Evolutionary conservation across 2,113 vertebrate species (phyloP).

Genomic region (Platycercus adscitus): DNA sequence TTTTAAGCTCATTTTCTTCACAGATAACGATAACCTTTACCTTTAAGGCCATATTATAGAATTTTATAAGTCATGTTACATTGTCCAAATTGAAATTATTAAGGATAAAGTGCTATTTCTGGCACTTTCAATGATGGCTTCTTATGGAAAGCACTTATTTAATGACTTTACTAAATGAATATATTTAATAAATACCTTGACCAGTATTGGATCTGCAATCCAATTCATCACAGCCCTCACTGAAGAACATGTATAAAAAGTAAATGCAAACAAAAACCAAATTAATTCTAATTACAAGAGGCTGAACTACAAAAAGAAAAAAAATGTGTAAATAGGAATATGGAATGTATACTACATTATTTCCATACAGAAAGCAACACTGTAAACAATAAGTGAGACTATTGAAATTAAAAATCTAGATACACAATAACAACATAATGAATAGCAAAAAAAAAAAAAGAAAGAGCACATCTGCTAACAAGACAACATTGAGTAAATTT

Average conservation of each 20-base stretch:
- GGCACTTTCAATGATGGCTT: background rate
- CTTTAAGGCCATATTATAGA: background rate
- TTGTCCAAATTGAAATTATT: background rate
- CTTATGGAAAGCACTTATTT: background rate
- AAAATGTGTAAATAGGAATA: background rate
- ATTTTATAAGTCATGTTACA: background rate
- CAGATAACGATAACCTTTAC: background rate
- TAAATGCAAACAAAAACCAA: background rate
- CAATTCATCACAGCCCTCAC: background rate
- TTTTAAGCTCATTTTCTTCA: background rate
- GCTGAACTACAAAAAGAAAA: background rate
- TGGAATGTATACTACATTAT: background rate
- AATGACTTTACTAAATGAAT: background rate
- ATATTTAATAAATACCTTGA: background rate
- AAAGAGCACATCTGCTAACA: background rate
- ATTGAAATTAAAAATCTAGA: background rate
- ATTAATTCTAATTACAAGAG: background rate
- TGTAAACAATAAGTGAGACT: background rate
- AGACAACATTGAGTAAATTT: background rate
- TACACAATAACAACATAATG: background rate
- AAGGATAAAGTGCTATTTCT: background rate
- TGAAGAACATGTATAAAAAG: background rate
- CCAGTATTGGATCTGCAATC: background rate
- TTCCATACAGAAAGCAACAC: background rate
- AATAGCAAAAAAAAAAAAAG: background rate